Base-by-base conservation (phyloP, 2,888 invertebrate species). In the Gymnoscelis rufifasciata region DNA sequence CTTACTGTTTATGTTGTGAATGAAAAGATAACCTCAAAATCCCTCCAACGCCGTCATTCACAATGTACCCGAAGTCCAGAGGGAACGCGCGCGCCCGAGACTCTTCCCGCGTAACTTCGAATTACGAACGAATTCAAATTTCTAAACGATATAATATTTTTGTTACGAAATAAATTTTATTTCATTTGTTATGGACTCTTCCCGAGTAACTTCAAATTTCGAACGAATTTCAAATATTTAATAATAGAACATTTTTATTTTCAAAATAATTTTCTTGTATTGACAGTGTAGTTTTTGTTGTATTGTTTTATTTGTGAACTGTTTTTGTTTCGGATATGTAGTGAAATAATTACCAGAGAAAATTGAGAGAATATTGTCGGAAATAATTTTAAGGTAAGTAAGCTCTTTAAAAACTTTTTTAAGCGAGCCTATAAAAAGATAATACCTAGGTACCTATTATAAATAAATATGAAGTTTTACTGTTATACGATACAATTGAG, bases 51-150 rank as follows among this genome's bases (percentile, higher is more conserved):
- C 51, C 53, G 40, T 58, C 62, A 55, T 57, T 68, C 81, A 82
- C 67, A 82, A 68, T 72, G 52, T 64, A 67, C 69, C 71, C 71
- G 77, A 59, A 67, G 59, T 59, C 68, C 71, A 71, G 38, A 63
- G 71, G 71, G 74, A 71, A 63, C 68, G 73, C 74, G 69, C 74
- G 80, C 73, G 64, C 63, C 64, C 55, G 40, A 39, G 40, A 30
- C 24, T 42, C 47, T 46, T 50, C 44, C 50, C 57, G 44, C 45
- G 41, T 44, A 59, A 61, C 57, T 64, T 60, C 54, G 50, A 69
- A 68, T 59, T 60, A 61, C 38, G 33, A 60, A 54, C 54, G 53
- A 56, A 37, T 47, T 53, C 11, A 10, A 15, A 1, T 10, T 26
- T 33, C 15, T 7, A 6, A 33, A 2, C n/a, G 1, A 19, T 19